phyloP scores from a whole-genome alignment of 2,113 vertebrate species.

The Charadrius vociferus region DNA sequence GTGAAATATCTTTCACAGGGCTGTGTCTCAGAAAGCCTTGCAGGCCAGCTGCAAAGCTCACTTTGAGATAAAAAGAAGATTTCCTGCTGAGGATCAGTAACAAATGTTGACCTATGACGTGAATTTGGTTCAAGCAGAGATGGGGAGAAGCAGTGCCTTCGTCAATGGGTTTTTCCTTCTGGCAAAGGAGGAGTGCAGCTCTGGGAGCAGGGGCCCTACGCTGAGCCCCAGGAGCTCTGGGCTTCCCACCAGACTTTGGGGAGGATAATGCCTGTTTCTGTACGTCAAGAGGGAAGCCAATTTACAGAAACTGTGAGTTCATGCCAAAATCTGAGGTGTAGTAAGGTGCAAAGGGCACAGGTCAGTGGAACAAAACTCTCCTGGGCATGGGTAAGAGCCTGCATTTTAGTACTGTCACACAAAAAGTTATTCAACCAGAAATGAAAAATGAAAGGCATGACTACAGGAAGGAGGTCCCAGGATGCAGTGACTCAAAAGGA shows the following conservation, averaged over 20 bases:
- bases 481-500: neutral
- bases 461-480: neutral
- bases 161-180: neutral
- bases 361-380: neutral
- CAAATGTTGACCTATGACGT: neutral
- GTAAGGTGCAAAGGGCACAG: neutral
- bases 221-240: neutral
- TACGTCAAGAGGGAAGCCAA: neutral
- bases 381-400: neutral
- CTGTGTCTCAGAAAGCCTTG: neutral
- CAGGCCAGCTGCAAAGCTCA: neutral
- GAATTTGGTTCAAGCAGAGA: neutral
- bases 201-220: neutral
- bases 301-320: neutral
- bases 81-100: neutral
- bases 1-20: neutral
- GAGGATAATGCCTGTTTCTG: neutral
- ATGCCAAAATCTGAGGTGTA: neutral
- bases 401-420: neutral
- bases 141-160: neutral
- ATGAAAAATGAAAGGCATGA: neutral
- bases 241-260: neutral
- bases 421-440: neutral
- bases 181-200: neutral
- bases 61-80: neutral